These are phyloP conservation scores for Tortrix viridana DNA, from an alignment of 2,888 invertebrate genomes.

Conservation along the genomic window DNA sequence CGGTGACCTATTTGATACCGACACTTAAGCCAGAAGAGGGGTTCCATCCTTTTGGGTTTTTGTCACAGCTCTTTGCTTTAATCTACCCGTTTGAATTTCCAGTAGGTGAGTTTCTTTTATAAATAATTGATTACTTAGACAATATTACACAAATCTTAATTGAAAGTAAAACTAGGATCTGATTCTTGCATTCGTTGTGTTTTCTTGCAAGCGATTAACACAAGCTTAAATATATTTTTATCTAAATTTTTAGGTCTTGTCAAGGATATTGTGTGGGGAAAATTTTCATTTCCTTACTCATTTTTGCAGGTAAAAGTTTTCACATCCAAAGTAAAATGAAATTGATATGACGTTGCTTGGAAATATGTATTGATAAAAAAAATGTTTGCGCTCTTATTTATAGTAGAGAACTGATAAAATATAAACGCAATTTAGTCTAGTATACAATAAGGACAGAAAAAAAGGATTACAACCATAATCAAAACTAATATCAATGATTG, in stretches of 20 bases:
- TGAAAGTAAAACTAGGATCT: background rate
- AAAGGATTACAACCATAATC: no score
- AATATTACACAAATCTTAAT: background rate
- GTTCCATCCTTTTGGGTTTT: constrained; percentile 85
- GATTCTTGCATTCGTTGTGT: background rate
- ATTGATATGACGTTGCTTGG: background rate
- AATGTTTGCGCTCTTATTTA: no score
- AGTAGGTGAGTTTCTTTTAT: constrained; percentile 78
- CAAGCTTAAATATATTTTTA: background rate
- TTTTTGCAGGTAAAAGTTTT: constrained; percentile 69
- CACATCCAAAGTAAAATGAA: background rate
- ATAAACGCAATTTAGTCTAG: no score
- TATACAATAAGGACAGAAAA: no score
- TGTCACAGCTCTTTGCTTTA: constrained; percentile 85
- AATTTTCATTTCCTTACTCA: constrained; percentile 75
- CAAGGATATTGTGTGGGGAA: constrained; percentile 76
- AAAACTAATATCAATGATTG: no score
- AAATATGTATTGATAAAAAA: background rate
- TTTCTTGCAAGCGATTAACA: no score
- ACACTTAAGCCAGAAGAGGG: constrained; percentile 85
- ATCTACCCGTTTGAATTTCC: constrained; percentile 87
- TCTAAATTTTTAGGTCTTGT: constrained; percentile 62
- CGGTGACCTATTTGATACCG: constrained; percentile 77
- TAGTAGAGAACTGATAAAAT: no score
- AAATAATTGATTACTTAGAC: constrained; percentile 12